These are phyloP conservation scores for Adelges cooleyi DNA, from an alignment of 1,140 invertebrate genomes.

Conservation along the genomic window DNA sequence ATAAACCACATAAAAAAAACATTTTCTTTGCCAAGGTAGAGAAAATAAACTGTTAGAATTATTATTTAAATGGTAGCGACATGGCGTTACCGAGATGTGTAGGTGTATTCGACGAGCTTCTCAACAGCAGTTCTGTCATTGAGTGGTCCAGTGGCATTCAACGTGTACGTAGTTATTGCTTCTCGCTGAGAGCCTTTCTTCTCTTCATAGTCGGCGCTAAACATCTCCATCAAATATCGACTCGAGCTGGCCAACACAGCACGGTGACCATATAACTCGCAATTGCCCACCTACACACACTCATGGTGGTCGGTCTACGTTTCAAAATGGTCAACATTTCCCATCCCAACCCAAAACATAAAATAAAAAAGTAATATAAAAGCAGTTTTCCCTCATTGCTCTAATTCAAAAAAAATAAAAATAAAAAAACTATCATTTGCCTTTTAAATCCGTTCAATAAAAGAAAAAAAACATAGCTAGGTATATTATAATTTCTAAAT, in stretches of 20 bases:
- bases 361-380: neutral
- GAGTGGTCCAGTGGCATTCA: slow-evolving; percentile 48
- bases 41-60: slow-evolving; percentile 16
- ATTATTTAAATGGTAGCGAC: slow-evolving; percentile 24
- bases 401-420: neutral
- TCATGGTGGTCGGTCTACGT: slow-evolving; percentile 24
- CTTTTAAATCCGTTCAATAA: neutral
- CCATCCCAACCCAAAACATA: slow-evolving; percentile 14
- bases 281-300: slow-evolving; percentile 47
- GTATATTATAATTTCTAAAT: no score
- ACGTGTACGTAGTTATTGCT: slow-evolving; percentile 44
- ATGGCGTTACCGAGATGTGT: slow-evolving; percentile 49
- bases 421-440: neutral
- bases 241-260: slow-evolving; percentile 63
- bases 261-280: slow-evolving; percentile 62
- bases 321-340: slow-evolving; percentile 26
- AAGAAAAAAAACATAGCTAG: no score
- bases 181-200: slow-evolving; percentile 27
- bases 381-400: neutral
- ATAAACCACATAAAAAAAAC: no score
- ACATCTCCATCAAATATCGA: slow-evolving; percentile 65
- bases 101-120: slow-evolving; percentile 66
- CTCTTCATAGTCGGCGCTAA: slow-evolving; percentile 47
- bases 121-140: slow-evolving; percentile 53
- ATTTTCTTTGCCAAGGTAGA: neutral